A percentile compares a stretch with the other conserved stretches of the same genome.
Evolutionary conservation across 2,888 invertebrate species (phyloP).

Genomic region (Drymonia ruficornis): DNA sequence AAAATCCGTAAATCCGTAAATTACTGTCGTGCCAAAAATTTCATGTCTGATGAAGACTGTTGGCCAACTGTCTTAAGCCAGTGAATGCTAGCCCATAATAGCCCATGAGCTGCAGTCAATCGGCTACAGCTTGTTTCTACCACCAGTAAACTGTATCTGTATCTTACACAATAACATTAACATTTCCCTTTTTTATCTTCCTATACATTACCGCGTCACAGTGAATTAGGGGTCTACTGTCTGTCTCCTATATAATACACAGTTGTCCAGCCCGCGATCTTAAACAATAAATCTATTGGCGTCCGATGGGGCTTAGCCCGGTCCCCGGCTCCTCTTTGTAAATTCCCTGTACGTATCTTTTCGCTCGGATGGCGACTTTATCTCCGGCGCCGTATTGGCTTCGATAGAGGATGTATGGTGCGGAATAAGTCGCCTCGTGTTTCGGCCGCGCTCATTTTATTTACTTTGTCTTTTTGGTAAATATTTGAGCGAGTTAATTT

Average conservation of each 20-base stretch:
- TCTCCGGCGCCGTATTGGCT: slow-evolving; percentile 49
- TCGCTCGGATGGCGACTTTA: slow-evolving; percentile 59
- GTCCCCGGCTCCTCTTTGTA: slow-evolving; percentile 48
- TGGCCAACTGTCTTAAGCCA: too few relatives aligned
- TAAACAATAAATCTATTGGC: slow-evolving; percentile 70
- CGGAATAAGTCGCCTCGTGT: slow-evolving; percentile 6
- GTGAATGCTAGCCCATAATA: too few relatives aligned
- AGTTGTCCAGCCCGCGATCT: slow-evolving; percentile 59
- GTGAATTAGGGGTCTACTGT: background rate
- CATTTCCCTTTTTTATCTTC: background rate
- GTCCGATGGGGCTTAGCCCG: slow-evolving; percentile 46
- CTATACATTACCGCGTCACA: background rate
- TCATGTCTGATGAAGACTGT: too few relatives aligned
- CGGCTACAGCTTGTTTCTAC: too few relatives aligned
- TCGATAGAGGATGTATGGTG: slow-evolving; percentile 54
- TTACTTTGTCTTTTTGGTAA: background rate
- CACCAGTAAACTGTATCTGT: too few relatives aligned
- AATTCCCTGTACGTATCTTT: slow-evolving; percentile 68
- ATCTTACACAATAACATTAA: too few relatives aligned
- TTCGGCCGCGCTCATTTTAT: slow-evolving; percentile 3
- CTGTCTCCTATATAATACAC: slow-evolving; percentile 38
- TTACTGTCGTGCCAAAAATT: too few relatives aligned
- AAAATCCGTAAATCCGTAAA: too few relatives aligned
- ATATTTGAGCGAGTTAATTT: slow-evolving; percentile 8
- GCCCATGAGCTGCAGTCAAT: too few relatives aligned